Evolutionary conservation across 2,113 vertebrate genomes (phyloP).

Genomic region (Mastomys natalensis): DNA sequence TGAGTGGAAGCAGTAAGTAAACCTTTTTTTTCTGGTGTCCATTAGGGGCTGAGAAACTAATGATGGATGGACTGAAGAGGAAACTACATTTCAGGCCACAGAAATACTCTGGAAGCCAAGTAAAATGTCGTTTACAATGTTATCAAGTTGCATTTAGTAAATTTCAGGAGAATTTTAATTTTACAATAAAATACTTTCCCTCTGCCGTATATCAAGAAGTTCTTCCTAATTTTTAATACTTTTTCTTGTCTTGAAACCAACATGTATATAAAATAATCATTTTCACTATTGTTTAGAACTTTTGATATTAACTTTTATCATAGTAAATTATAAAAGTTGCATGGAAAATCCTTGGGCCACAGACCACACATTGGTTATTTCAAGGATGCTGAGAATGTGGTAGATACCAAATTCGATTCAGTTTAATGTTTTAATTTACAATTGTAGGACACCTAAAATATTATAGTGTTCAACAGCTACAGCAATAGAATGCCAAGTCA

Average conservation of each 20-base stretch:
- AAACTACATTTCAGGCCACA: background rate
- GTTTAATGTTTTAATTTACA: background rate
- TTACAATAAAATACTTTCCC: background rate
- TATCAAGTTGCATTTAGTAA: background rate
- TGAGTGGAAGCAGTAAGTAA: conserved; percentile 22
- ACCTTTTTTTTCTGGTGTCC: background rate
- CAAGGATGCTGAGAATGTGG: background rate
- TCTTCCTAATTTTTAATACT: background rate
- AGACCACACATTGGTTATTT: background rate
- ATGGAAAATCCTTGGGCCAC: background rate
- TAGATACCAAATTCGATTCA: background rate
- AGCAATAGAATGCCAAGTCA: background rate
- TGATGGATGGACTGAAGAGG: background rate
- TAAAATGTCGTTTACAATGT: background rate
- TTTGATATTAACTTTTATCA: too few species aligned
- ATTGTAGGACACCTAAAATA: background rate
- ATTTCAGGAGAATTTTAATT: conserved; percentile 14
- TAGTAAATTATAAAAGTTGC: background rate
- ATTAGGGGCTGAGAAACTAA: background rate
- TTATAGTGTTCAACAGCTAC: background rate
- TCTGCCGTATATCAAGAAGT: fast-evolving
- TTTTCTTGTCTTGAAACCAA: background rate
- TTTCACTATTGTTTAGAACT: background rate
- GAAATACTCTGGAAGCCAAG: background rate
- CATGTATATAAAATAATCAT: background rate